Percentiles rank a stretch among this genome's conserved stretches.
Evolutionary conservation across 2,888 invertebrate genomes (phyloP).

Genomic region (Yponomeuta cagnagella): DNA sequence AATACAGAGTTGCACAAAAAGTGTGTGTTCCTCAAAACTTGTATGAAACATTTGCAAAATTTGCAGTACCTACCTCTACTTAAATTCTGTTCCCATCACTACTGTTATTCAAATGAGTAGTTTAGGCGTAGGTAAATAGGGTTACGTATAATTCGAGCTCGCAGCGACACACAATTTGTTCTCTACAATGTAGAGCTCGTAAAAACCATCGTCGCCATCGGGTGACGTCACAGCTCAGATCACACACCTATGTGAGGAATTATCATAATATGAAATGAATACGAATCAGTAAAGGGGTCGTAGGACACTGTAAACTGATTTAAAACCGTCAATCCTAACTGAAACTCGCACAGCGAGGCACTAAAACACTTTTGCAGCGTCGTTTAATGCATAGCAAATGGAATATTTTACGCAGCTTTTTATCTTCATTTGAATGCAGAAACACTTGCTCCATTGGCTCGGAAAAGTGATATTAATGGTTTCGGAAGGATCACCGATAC

Average conservation of each 20-base stretch:
- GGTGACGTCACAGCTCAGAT: constrained; percentile 19
- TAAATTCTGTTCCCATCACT: constrained; percentile 28
- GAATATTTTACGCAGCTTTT: background rate
- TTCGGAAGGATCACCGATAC: constrained; percentile 1
- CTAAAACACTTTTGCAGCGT: background rate
- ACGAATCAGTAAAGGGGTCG: constrained; percentile 26
- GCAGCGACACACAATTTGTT: constrained; percentile 26
- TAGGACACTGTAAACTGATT: constrained; percentile 25
- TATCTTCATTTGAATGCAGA: background rate
- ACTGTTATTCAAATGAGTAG: constrained; percentile 58
- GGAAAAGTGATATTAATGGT: background rate
- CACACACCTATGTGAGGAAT: constrained; percentile 20
- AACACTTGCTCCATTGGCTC: background rate
- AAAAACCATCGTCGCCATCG: constrained; percentile 15
- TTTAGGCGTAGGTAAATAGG: constrained; percentile 57
- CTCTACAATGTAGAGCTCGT: constrained; percentile 16
- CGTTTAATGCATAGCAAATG: background rate
- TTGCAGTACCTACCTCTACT: too few relatives aligned
- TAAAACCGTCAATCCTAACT: constrained; percentile 13
- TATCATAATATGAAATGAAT: constrained; percentile 22
- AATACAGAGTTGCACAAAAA: too few relatives aligned
- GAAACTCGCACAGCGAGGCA: background rate
- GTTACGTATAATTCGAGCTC: constrained; percentile 31
- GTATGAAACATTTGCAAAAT: too few relatives aligned
- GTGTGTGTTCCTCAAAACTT: too few relatives aligned